A percentile compares a stretch with the other conserved stretches of the same genome.
Evolutionary conservation across 2,888 invertebrate genomes (phyloP).

Genomic region (Eupithecia insigniata): DNA sequence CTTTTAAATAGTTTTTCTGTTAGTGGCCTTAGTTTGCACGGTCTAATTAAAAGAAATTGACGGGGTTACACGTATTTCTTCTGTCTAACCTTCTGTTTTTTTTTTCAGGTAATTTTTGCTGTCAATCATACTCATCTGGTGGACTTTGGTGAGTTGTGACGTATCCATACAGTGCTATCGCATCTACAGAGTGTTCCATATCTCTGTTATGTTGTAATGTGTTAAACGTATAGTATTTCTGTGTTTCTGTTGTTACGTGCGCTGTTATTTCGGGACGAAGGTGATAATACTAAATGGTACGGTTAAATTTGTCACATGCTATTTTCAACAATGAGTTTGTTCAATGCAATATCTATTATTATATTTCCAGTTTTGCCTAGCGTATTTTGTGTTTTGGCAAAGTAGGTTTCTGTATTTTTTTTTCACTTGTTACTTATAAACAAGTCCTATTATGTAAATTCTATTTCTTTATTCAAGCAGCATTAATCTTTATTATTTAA

Average conservation of each 20-base stretch:
- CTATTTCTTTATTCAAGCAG: background rate
- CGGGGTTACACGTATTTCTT: conserved; percentile 52
- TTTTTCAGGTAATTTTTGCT: conserved; percentile 71
- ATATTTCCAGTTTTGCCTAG: conserved; percentile 31
- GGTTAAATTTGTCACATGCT: conserved; percentile 75
- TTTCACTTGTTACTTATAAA: background rate
- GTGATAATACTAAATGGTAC: conserved; percentile 72
- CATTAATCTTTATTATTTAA: conserved; percentile 35
- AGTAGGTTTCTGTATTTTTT: conserved; percentile 11
- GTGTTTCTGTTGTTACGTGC: conserved; percentile 55
- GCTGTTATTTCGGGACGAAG: conserved; percentile 77
- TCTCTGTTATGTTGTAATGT: conserved; percentile 60
- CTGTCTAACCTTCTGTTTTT: conserved; percentile 61
- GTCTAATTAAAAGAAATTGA: conserved; percentile 75
- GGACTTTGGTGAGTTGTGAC: conserved; percentile 45
- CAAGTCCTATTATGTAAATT: background rate
- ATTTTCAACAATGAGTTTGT: conserved; percentile 70
- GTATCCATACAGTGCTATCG: conserved; percentile 31
- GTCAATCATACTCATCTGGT: conserved; percentile 44
- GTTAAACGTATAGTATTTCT: conserved; percentile 69
- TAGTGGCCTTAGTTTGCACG: conserved; percentile 74
- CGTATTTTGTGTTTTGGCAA: conserved; percentile 24
- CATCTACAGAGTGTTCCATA: conserved; percentile 55
- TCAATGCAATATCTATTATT: conserved; percentile 67
- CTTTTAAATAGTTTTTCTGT: conserved; percentile 72